phyloP scores from a whole-genome alignment of 1,140 invertebrate genomes.

The Musca vetustissima region DNA sequence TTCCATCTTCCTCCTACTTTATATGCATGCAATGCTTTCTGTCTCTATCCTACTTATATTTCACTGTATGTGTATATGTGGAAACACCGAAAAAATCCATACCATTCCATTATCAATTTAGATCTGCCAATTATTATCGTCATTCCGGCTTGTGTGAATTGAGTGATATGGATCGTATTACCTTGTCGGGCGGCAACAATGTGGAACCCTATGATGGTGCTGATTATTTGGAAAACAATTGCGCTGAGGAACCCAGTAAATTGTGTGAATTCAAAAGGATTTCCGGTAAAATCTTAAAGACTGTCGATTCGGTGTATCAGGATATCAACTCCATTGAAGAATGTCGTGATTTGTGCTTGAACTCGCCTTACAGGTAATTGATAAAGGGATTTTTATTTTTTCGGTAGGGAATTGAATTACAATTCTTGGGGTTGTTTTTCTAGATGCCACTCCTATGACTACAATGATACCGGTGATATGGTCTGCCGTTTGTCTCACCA shows the following conservation, averaged over 20 bases:
- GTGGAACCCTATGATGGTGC: constrained; percentile 69
- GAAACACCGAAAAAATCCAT: neutral
- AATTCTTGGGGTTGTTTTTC: neutral
- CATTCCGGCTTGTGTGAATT: constrained; percentile 81
- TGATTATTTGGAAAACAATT: constrained; percentile 89
- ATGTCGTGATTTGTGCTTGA: constrained; percentile 84
- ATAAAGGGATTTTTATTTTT: too few relatives aligned
- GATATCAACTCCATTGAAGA: constrained; percentile 84
- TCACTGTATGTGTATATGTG: neutral
- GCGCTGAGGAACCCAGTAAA: constrained; percentile 86
- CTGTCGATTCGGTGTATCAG: constrained; percentile 90
- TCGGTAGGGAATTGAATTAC: constrained; percentile 2
- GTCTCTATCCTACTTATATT: too few relatives aligned
- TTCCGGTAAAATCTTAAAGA: constrained; percentile 84
- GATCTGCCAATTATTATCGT: constrained; percentile 88
- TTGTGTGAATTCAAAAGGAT: constrained; percentile 91
- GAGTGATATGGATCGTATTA: constrained; percentile 87
- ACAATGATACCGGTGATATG: constrained; percentile 87
- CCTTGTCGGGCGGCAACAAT: constrained; percentile 69
- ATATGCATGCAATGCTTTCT: neutral
- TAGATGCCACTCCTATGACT: constrained; percentile 90
- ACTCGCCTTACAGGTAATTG: constrained; percentile 71
- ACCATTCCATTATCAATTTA: constrained; percentile 55
- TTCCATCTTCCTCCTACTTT: neutral
- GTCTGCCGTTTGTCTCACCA: constrained; percentile 91